Base-by-base conservation (phyloP, 2,888 invertebrate species). In the Anagyrus pseudococci region DNA sequence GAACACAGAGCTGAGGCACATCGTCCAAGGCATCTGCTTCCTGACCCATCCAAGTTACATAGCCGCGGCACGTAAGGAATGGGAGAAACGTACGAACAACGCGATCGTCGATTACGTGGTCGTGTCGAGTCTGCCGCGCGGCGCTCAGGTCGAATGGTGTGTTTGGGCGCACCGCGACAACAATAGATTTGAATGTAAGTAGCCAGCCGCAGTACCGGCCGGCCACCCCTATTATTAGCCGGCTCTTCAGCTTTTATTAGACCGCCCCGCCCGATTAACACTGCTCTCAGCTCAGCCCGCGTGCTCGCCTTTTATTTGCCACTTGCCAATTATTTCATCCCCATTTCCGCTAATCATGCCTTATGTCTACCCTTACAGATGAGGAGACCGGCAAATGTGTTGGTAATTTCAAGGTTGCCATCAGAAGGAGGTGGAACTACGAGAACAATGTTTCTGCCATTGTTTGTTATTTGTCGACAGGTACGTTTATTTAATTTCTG, bases 141-240 rank as follows among this genome's bases (percentile, higher is more conserved):
- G 83, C 68, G 95, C 94, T 22, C 83, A 88, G 55, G 89, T 96
- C 22, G 96, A 96, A 82, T 96, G 96, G 96, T 94, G 94, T 79
- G 93, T 95, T 64, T 93, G 93, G 93, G 93, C 93, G 44, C 94
- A 94, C 80, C 86, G 89, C 61, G 91, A 93, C 82, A 94, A 94
- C 82, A 89, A 90, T 81, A 86, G 91, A 68, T 94, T 94, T 78
- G 93, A 94, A 81, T 94, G 93, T 93, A 82, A 85, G 86, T 52
- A 7, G n/a, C 48, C 22, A 19, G n/a, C 43, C n/a, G 4, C 40
- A n/a, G 29, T 2, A 43, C 2, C 22, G 26, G 20, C 15, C 0
- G 10, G 15, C 19, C 15, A 10, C 23, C 2, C n/a, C 23, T 61
- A 53, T 54, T 60, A 54, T 48, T 64, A 26, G 54, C 26, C 33